A percentile compares a stretch with the other conserved stretches of the same genome.
These are phyloP conservation scores for Agrypnus murinus DNA, from an alignment of 2,888 invertebrate genomes.

Conservation along the genomic window DNA sequence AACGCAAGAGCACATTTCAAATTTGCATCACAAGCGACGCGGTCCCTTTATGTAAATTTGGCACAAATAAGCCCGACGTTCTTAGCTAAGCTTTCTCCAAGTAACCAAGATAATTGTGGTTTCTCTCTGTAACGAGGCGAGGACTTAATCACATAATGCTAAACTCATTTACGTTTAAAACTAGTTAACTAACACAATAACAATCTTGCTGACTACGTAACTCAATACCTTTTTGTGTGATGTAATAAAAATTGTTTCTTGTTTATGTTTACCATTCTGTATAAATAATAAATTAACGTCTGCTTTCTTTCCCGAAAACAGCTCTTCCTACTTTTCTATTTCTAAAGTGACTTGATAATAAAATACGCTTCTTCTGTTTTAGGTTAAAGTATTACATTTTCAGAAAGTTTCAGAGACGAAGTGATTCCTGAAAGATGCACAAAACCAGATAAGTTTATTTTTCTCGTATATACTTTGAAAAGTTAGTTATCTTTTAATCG, in stretches of 20 bases:
- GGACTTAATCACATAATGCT: conserved; percentile 51
- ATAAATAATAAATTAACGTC: background rate
- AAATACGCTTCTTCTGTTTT: too few relatives aligned
- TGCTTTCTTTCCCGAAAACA: too few relatives aligned
- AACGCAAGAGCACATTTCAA: conserved; percentile 43
- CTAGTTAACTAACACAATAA: conserved; percentile 51
- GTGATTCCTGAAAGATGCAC: conserved; percentile 24
- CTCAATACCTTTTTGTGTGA: conserved; percentile 40
- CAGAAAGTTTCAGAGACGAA: conserved; percentile 14
- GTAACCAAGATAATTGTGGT: conserved; percentile 52
- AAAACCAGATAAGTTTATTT: conserved; percentile 27
- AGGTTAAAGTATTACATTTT: conserved; percentile 7
- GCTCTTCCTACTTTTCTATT: too few relatives aligned
- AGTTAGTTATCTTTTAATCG: conserved; percentile 33
- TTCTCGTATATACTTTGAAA: conserved; percentile 30
- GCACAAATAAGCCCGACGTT: conserved; percentile 49
- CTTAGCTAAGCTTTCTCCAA: conserved; percentile 51
- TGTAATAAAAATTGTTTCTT: conserved; percentile 4
- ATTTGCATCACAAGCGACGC: conserved; percentile 51
- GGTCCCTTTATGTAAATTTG: conserved; percentile 51
- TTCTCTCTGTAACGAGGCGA: conserved; percentile 51
- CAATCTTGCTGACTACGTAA: conserved; percentile 45
- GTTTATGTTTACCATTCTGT: background rate
- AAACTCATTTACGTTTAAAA: conserved; percentile 52
- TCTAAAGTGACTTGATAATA: too few relatives aligned